phyloP scores from a whole-genome alignment of 2,888 invertebrate species.

The Hymenopus coronatus region DNA sequence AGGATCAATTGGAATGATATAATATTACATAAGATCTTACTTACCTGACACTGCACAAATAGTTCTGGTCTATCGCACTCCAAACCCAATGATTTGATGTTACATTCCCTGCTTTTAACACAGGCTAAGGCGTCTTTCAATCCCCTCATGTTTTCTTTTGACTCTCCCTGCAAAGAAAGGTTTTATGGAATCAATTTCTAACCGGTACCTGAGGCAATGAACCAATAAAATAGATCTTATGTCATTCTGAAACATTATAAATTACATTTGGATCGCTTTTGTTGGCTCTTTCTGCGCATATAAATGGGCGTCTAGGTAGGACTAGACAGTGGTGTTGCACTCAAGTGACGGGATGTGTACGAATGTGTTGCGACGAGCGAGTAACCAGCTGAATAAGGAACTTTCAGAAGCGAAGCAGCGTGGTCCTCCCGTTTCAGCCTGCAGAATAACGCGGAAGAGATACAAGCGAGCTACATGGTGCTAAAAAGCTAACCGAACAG shows the following conservation, averaged over 20 bases:
- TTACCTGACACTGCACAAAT: constrained; percentile 37
- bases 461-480: too few species aligned
- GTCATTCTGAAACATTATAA: neutral
- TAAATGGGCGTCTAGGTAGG: too few species aligned
- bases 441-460: too few species aligned
- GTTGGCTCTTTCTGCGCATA: too few species aligned
- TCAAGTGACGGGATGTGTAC: too few species aligned
- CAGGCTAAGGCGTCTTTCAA: neutral
- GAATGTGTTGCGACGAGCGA: too few species aligned
- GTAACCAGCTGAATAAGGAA: too few species aligned
- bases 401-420: too few species aligned
- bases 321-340: too few species aligned
- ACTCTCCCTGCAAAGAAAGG: neutral
- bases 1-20: neutral
- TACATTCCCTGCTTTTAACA: neutral
- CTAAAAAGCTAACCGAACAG: too few species aligned
- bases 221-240: neutral
- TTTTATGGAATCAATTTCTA: too few species aligned
- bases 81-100: neutral
- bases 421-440: too few species aligned
- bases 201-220: neutral
- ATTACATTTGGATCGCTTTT: neutral
- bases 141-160: neutral
- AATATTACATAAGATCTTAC: neutral
- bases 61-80: constrained; percentile 39